Percentiles rank a stretch among this genome's conserved stretches.
Conservation (phyloP, 2,113 vertebrate species). For the Capricornis sumatraensis region DNA sequence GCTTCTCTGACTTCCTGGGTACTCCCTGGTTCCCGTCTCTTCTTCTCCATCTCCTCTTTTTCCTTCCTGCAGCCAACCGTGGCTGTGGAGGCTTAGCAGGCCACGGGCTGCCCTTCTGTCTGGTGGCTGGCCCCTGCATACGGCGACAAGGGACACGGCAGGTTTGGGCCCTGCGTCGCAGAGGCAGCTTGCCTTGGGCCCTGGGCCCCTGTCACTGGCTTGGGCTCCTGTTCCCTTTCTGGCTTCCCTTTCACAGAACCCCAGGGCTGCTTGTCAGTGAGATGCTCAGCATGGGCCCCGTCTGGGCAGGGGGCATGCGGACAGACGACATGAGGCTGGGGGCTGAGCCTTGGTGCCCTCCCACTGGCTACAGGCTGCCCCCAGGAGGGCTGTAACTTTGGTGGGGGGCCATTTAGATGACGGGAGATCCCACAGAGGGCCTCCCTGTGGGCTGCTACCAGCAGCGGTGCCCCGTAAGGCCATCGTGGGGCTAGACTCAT, state of each 20-base stretch:
- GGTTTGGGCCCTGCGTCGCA: fast-evolving
- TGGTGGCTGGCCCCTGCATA: background rate
- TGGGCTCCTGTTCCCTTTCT: background rate
- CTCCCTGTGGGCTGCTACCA: background rate
- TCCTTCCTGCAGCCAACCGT: no score
- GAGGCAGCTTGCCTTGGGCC: background rate
- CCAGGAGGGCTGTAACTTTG: background rate
- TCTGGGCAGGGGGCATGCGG: background rate
- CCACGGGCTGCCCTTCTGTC: no score
- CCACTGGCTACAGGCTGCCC: background rate
- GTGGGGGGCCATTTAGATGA: no score
- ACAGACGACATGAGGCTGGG: fast-evolving
- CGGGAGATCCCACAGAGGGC: background rate
- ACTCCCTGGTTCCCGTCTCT: fast-evolving
- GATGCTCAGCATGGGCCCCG: background rate
- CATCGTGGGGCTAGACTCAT: background rate
- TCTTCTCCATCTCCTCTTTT: background rate
- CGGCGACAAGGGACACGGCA: fast-evolving
- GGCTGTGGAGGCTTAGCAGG: background rate
- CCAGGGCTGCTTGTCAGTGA: no score
- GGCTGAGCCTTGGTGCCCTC: background rate
- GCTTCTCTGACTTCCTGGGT: background rate
- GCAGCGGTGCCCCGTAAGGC: fast-evolving
- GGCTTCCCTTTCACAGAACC: background rate
- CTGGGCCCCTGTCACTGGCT: fast-evolving